phyloP scores from a whole-genome alignment of 2,888 invertebrate genomes.

The Hermaeophaga mercurialis region DNA sequence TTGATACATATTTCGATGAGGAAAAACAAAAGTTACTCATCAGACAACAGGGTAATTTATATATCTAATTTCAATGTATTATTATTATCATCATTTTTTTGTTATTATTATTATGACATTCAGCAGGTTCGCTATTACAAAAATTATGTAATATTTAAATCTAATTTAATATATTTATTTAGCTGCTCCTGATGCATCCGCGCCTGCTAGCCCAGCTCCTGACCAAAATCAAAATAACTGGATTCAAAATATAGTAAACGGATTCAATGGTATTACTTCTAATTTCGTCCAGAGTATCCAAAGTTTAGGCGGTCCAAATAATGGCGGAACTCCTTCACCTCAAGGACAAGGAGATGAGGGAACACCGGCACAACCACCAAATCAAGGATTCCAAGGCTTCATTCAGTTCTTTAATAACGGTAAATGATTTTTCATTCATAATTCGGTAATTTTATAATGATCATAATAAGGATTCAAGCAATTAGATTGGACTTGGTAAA shows the following conservation, averaged over 20 bases:
- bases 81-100: too few relatives aligned
- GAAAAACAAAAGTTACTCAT: constrained; percentile 26
- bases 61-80: too few relatives aligned
- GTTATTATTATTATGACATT: too few relatives aligned
- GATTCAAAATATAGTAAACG: constrained; percentile 36
- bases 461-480: too few relatives aligned
- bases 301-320: constrained; percentile 10
- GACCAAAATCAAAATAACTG: constrained; percentile 29
- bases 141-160: too few relatives aligned
- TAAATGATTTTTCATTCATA: too few relatives aligned
- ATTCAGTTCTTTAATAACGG: constrained; percentile 39
- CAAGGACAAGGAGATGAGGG: constrained; percentile 28
- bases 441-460: too few relatives aligned
- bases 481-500: too few relatives aligned
- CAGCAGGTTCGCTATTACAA: too few relatives aligned
- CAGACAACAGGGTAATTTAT: constrained; percentile 8
- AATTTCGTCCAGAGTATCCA: constrained; percentile 39
- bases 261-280: constrained; percentile 35
- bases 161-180: too few relatives aligned
- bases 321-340: constrained; percentile 16
- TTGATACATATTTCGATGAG: constrained; percentile 35
- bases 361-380: constrained; percentile 25
- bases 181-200: neutral
- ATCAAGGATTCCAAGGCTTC: constrained; percentile 37
- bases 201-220: neutral